These are phyloP conservation scores for Seriola dumerili DNA, from an alignment of 2,113 vertebrate species.

Conservation along the genomic window DNA sequence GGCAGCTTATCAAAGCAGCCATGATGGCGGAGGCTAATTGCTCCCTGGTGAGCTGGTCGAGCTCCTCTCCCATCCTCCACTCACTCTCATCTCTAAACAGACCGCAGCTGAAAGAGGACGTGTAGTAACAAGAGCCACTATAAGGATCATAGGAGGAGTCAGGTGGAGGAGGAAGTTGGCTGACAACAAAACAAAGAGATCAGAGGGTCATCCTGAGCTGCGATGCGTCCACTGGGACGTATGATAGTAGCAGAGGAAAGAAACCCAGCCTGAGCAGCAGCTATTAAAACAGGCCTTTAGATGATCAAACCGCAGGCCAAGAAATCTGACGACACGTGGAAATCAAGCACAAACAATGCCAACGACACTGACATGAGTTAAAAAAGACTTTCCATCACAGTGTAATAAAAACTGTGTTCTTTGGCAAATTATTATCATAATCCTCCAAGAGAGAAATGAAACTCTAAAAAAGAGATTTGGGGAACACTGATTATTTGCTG, in stretches of 20 bases:
- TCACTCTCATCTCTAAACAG: constrained; percentile 48
- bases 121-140: constrained; percentile 32
- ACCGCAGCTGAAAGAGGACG: constrained; percentile 45
- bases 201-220: constrained; percentile 29
- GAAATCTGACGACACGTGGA: constrained; percentile 1
- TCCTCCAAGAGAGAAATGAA: constrained; percentile 20
- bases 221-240: constrained; percentile 17
- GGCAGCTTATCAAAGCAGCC: constrained; percentile 59
- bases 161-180: constrained; percentile 21
- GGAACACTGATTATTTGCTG: constrained; percentile 22
- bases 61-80: constrained; percentile 55
- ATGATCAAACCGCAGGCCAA: constrained; percentile 16
- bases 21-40: constrained; percentile 70
- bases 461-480: constrained; percentile 21
- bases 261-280: constrained; percentile 8
- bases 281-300: constrained; percentile 33
- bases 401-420: constrained; percentile 22
- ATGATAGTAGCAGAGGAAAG: constrained; percentile 5
- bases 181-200: constrained; percentile 24
- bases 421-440: constrained; percentile 50
- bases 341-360: constrained; percentile 15
- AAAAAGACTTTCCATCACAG: constrained; percentile 3
- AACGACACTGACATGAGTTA: neutral
- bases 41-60: constrained; percentile 55
- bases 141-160: constrained; percentile 35